Evolutionary conservation across 64 coral and sea anemone species (phyloP).

Genomic region (Stichodactyla helianthus): DNA sequence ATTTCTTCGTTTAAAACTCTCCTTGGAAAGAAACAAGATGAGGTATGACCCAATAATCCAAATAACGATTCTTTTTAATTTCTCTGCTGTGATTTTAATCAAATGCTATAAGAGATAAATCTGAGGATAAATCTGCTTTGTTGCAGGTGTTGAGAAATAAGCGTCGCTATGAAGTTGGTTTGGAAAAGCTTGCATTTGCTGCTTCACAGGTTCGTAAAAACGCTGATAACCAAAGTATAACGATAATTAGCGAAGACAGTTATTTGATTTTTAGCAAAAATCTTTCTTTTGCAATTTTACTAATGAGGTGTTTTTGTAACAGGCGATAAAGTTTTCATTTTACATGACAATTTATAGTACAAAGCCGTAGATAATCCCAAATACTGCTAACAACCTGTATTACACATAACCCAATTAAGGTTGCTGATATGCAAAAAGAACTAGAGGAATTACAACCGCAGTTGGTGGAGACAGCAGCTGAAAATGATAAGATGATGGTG

Average conservation of each 20-base stretch:
- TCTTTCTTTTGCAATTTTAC: too few species aligned
- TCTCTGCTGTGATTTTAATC: too few species aligned
- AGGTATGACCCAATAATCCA: conserved; percentile 41
- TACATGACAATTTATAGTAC: too few species aligned
- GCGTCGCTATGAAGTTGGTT: conserved; percentile 94
- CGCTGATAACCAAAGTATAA: neutral
- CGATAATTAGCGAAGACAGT: neutral
- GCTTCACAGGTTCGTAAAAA: conserved; percentile 79
- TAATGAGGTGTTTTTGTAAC: too few species aligned
- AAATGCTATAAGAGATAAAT: neutral
- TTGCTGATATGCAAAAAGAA: conserved; percentile 95
- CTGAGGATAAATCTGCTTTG: too few species aligned
- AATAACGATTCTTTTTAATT: neutral
- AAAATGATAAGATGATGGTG: conserved; percentile 89
- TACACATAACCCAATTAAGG: conserved; percentile 19
- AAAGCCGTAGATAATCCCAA: too few species aligned
- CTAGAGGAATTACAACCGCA: conserved; percentile 90
- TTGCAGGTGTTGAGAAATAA: conserved; percentile 90
- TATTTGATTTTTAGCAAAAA: too few species aligned
- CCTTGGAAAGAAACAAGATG: conserved; percentile 86
- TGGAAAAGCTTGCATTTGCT: conserved; percentile 96
- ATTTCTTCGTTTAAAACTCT: conserved; percentile 94
- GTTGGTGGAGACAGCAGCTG: conserved; percentile 78
- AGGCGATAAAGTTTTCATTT: too few species aligned
- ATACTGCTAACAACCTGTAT: neutral